Percentiles rank a stretch among this genome's conserved stretches.
Conservation (phyloP, 37 sponge, comb jelly and placozoan species). For the Petrosia ficiformis region DNA sequence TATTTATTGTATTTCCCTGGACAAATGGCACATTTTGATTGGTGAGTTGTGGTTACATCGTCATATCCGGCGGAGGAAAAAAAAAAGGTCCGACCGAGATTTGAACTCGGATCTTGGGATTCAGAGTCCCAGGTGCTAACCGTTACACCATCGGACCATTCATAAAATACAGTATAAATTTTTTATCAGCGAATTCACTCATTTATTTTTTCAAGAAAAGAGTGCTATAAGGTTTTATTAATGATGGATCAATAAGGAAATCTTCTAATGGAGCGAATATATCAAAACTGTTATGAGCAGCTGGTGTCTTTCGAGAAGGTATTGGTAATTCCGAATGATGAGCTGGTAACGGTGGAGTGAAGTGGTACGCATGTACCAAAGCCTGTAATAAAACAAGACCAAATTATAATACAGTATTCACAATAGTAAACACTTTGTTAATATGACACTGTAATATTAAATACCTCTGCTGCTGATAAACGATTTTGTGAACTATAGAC, state of each 20-base stretch:
- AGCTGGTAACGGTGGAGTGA: slow-evolving; percentile 94
- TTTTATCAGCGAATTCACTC: too few relatives aligned
- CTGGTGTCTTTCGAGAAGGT: slow-evolving; percentile 32
- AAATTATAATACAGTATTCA: neutral
- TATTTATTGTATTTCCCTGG: too few relatives aligned
- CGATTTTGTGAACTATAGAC: slow-evolving; percentile 74
- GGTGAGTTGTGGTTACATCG: slow-evolving; percentile 9
- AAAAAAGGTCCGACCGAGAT: slow-evolving; percentile 87
- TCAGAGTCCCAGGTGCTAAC: slow-evolving; percentile 93
- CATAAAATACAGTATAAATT: neutral
- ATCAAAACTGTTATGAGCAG: slow-evolving; percentile 25
- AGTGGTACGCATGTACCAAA: slow-evolving; percentile 89
- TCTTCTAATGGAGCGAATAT: slow-evolving; percentile 44
- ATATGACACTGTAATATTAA: neutral
- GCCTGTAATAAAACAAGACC: slow-evolving; percentile 63
- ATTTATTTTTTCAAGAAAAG: neutral
- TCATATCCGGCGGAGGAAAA: neutral
- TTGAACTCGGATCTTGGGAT: slow-evolving; percentile 93
- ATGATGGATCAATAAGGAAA: slow-evolving; percentile 25
- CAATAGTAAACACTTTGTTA: neutral
- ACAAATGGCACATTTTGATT: slow-evolving; percentile 17
- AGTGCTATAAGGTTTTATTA: neutral
- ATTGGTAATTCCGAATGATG: slow-evolving; percentile 97
- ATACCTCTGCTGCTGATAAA: slow-evolving; percentile 70
- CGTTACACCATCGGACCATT: slow-evolving; percentile 79